These are phyloP conservation scores for Sphaerodactylus townsendi DNA, from an alignment of 2,113 vertebrate genomes.

Conservation along the genomic window DNA sequence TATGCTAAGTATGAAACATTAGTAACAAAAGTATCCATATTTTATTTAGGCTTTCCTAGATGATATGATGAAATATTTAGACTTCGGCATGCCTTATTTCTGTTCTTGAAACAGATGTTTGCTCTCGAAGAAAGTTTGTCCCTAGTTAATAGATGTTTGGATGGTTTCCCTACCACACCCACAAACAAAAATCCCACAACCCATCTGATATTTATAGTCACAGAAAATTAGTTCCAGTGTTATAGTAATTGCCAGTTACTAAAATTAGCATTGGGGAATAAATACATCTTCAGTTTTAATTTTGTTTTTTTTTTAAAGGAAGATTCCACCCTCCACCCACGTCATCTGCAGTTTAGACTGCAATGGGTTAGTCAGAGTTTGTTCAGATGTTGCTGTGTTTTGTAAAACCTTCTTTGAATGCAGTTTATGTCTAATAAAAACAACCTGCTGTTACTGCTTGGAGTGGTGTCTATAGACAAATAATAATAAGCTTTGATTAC, in stretches of 20 bases:
- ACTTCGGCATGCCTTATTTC: neutral
- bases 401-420: conserved; percentile 23
- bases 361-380: neutral
- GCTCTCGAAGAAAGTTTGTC: neutral
- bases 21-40: neutral
- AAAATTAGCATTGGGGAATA: neutral
- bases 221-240: neutral
- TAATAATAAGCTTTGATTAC: neutral
- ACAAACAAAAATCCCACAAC: neutral
- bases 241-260: neutral
- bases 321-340: neutral
- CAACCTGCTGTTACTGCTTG: neutral
- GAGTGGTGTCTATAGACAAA: conserved; percentile 1
- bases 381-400: conserved; percentile 3
- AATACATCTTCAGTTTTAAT: neutral
- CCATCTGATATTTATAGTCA: neutral
- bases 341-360: neutral
- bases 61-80: neutral
- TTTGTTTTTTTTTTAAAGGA: neutral
- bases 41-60: conserved; percentile 4
- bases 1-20: neutral
- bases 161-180: neutral
- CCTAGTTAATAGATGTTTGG: neutral
- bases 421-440: neutral
- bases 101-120: neutral